Base-by-base conservation (phyloP, 2,888 invertebrate genomes). In the Charanyca ferruginea region DNA sequence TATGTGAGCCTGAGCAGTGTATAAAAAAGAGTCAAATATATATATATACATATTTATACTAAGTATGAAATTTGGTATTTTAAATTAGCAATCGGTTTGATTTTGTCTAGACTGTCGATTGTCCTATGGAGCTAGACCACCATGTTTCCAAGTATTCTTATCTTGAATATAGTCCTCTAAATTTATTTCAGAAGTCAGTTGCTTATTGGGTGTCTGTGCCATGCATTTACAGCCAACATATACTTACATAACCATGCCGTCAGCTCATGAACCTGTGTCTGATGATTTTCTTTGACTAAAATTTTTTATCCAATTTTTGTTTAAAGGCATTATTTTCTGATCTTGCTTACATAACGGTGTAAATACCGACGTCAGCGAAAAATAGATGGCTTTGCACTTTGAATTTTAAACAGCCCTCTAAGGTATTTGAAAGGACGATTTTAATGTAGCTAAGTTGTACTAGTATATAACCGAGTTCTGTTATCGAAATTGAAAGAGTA, bases 401-500 rank as follows among this genome's bases (percentile, higher is more conserved):
- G 9, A 25, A 63, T 32, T 49, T 70, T 60, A 18, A 35, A 28
- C 13, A 20, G 3, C 11, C 22, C 16, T 13, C 23, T 48, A 32
- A 1, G 13, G 3, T 18, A 23, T 9, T 3, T 32, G 22, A 13
- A 5, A 42, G 3, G 20, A 53, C 8, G 6, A 38, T 25, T 11
- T 32, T 18, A 32, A 42, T 35, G 52, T 52, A 44, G 8, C 8
- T 16, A 62, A n/a, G n/a, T n/a, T n/a, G n/a, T n/a, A 22, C 1
- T 32, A 22, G 20, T 20, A 38, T n/a, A 5, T 20, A 20, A n/a
- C n/a, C 20, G n/a, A 20, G 3, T 3, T 38, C 9, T 18, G 38
- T 20, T 28, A 9, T 22, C 38, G 16, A 45, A 65, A 52, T 25
- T 38, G 11, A 69, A 69, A 60, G 3, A 44, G 47, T 6, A 47